phyloP scores from a whole-genome alignment of 2,888 invertebrate species.

The Euproctis similis region DNA sequence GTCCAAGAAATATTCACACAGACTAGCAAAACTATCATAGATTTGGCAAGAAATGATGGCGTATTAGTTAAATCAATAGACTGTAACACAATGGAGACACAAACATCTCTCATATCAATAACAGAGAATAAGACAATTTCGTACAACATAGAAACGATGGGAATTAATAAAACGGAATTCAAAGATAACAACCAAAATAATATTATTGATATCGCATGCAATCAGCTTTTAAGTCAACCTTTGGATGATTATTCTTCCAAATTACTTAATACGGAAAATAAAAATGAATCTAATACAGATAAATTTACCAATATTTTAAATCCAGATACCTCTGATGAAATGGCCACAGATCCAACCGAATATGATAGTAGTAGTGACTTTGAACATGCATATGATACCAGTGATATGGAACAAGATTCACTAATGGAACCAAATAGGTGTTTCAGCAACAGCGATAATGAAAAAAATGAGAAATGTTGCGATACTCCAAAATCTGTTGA shows the following conservation, averaged over 20 bases:
- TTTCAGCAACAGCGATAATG: slow-evolving; percentile 24
- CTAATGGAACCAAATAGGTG: slow-evolving; percentile 30
- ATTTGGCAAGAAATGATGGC: slow-evolving; percentile 55
- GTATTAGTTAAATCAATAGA: slow-evolving; percentile 14
- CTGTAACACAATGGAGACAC: slow-evolving; percentile 47
- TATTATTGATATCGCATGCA: neutral
- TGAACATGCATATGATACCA: slow-evolving; percentile 33
- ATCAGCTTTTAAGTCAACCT: slow-evolving; percentile 4
- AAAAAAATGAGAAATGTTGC: slow-evolving; percentile 25
- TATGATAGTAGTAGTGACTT: slow-evolving; percentile 32
- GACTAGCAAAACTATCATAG: slow-evolving; percentile 76
- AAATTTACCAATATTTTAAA: slow-evolving; percentile 27
- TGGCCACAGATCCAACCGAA: slow-evolving; percentile 23
- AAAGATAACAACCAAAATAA: neutral
- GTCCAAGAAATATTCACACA: slow-evolving; percentile 68
- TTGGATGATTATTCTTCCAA: slow-evolving; percentile 44
- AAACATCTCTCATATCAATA: slow-evolving; percentile 57
- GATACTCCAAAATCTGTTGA: slow-evolving; percentile 42
- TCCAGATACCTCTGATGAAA: slow-evolving; percentile 17
- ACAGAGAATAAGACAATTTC: slow-evolving; percentile 46
- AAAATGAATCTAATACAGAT: slow-evolving; percentile 28
- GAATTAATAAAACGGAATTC: slow-evolving; percentile 4
- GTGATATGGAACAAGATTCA: slow-evolving; percentile 52
- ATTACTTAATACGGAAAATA: slow-evolving; percentile 30
- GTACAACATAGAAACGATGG: slow-evolving; percentile 39